Evolutionary conservation across 1,140 invertebrate species (phyloP).

Genomic region (Limonius californicus): DNA sequence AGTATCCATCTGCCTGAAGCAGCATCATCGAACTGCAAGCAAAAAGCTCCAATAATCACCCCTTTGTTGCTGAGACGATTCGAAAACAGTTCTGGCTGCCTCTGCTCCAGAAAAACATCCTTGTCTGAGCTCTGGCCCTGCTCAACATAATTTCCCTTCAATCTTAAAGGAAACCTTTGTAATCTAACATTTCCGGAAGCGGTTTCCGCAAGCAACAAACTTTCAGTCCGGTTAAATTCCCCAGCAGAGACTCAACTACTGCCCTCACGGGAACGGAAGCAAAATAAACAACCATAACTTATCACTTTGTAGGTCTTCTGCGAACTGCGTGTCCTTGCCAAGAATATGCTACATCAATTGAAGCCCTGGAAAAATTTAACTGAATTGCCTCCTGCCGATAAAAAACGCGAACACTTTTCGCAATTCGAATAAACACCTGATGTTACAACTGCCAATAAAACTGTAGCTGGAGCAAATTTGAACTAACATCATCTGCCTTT

Average conservation of each 20-base stretch:
- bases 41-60: too few species aligned
- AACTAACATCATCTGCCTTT: slow-evolving; percentile 8
- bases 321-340: slow-evolving; percentile 20
- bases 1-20: too few species aligned
- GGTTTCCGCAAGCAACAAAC: background rate
- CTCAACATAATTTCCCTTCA: background rate
- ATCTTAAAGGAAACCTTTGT: background rate
- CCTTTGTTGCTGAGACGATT: too few species aligned
- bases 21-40: too few species aligned
- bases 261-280: slow-evolving; percentile 12
- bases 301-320: slow-evolving; percentile 23
- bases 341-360: background rate
- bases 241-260: slow-evolving; percentile 20
- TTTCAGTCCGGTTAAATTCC: slow-evolving; percentile 19
- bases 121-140: too few species aligned
- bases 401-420: background rate
- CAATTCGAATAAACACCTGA: background rate
- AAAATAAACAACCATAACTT: slow-evolving; percentile 25
- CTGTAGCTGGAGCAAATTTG: background rate
- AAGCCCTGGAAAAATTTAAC: slow-evolving; percentile 2
- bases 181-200: background rate
- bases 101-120: too few species aligned
- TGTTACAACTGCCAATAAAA: background rate
- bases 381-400: background rate
- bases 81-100: too few species aligned